Evolutionary conservation across 2,888 invertebrate genomes (phyloP).

Genomic region (Ashinkailepas kermadecensis): DNA sequence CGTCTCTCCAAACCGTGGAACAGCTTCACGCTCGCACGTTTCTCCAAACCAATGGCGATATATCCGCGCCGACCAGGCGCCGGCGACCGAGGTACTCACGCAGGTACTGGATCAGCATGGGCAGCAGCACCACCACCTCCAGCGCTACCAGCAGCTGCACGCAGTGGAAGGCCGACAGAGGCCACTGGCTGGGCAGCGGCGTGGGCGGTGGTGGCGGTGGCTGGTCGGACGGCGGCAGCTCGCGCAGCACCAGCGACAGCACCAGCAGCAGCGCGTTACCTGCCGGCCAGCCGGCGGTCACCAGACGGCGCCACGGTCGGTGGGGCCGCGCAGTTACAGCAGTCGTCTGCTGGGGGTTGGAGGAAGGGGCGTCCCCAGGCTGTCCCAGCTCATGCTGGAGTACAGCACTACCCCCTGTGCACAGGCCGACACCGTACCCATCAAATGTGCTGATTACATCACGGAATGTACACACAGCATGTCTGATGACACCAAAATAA

Average conservation of each 20-base stretch:
- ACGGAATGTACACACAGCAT: no score
- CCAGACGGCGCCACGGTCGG: neutral
- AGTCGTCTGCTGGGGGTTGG: neutral
- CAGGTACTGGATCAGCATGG: neutral
- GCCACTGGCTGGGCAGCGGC: neutral
- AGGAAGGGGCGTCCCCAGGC: neutral
- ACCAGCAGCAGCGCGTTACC: neutral
- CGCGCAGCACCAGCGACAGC: neutral
- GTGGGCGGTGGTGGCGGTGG: neutral
- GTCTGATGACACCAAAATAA: no score
- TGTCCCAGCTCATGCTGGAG: neutral
- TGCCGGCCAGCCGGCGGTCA: neutral
- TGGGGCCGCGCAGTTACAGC: no score
- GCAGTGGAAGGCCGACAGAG: constrained; percentile 4
- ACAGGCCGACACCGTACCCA: neutral
- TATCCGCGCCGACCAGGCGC: no score
- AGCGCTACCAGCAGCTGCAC: neutral
- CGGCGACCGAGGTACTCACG: neutral
- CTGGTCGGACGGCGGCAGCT: neutral
- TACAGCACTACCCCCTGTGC: neutral
- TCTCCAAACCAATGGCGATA: no score
- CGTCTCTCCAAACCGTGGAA: no score
- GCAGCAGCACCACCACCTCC: neutral
- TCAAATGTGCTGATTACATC: neutral
- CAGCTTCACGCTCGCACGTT: no score